Percentiles rank a stretch among this genome's conserved stretches.
phyloP scores from a whole-genome alignment of 2,113 vertebrate genomes.

The Rhodinocichla rosea region DNA sequence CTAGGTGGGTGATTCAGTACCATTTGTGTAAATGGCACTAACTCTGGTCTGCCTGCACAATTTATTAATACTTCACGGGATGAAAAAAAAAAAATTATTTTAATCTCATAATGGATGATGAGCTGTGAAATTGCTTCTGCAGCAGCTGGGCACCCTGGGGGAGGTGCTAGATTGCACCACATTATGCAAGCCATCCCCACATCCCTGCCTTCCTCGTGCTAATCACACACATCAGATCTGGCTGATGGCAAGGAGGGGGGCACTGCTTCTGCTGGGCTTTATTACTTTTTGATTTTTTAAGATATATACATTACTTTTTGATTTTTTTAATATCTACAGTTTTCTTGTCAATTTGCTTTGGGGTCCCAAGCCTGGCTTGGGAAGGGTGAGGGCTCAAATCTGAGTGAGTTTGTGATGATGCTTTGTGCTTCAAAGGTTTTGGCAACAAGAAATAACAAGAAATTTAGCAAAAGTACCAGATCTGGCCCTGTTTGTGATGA shows the following conservation, averaged over 20 bases:
- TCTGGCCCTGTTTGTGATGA: not conserved
- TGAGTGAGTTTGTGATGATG: accelerated
- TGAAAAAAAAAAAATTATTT: conserved; percentile 60
- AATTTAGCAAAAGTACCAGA: accelerated
- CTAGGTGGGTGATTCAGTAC: conserved; percentile 56
- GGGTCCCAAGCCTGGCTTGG: not conserved
- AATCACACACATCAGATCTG: conserved; percentile 34
- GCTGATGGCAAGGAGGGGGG: not conserved
- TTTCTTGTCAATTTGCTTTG: not conserved
- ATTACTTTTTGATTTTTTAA: not conserved
- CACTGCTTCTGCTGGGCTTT: not conserved
- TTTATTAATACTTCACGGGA: conserved; percentile 68
- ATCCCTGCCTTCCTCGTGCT: conserved; percentile 30
- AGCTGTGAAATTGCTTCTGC: conserved; percentile 67
- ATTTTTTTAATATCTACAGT: too few species aligned
- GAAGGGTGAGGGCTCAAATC: accelerated
- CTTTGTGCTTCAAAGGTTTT: not conserved
- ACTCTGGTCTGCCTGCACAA: conserved; percentile 54
- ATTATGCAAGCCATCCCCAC: conserved; percentile 62
- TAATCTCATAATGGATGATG: conserved; percentile 67
- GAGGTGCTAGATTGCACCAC: conserved; percentile 65
- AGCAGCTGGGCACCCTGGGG: conserved; percentile 63
- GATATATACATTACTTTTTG: not conserved
- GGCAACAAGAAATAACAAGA: not conserved
- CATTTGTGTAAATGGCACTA: conserved; percentile 62